Conservation (phyloP, 2,888 invertebrate genomes). For the Timema cristinae region DNA sequence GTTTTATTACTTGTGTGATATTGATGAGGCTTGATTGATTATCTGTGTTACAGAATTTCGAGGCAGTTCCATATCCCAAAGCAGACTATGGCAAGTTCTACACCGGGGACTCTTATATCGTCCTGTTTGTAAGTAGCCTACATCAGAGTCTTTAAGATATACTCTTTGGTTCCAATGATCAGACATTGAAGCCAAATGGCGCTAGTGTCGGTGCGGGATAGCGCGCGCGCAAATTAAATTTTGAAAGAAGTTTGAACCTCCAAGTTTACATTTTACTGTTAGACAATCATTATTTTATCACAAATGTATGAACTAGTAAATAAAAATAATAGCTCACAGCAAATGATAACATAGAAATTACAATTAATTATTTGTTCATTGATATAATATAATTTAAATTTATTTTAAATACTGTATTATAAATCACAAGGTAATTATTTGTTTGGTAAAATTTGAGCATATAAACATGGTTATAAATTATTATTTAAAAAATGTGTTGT, state of each 20-base stretch:
- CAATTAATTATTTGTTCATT: neutral
- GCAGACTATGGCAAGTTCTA: conserved; percentile 78
- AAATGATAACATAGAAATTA: too few relatives aligned
- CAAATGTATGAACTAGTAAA: neutral
- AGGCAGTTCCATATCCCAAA: conserved; percentile 67
- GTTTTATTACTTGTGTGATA: neutral
- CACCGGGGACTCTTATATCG: conserved; percentile 81
- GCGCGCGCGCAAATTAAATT: too few relatives aligned
- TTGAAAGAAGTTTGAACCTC: too few relatives aligned
- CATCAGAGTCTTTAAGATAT: too few relatives aligned
- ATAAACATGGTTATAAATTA: too few relatives aligned
- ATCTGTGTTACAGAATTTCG: conserved; percentile 60
- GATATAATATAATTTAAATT: neutral
- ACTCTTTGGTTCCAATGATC: too few relatives aligned
- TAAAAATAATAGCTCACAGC: neutral
- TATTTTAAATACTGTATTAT: neutral
- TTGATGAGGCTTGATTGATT: neutral
- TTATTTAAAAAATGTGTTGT: too few relatives aligned
- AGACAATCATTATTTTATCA: too few relatives aligned
- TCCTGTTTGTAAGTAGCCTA: conserved; percentile 63
- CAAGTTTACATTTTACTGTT: too few relatives aligned
- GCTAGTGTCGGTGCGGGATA: too few relatives aligned
- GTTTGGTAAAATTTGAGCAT: neutral
- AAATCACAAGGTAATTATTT: neutral
- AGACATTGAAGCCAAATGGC: too few relatives aligned